Evolutionary conservation across 2,888 invertebrate species (phyloP), one percentile per base, ranked within the genome.

Genomic region (Hoplodrina blanda): DNA sequence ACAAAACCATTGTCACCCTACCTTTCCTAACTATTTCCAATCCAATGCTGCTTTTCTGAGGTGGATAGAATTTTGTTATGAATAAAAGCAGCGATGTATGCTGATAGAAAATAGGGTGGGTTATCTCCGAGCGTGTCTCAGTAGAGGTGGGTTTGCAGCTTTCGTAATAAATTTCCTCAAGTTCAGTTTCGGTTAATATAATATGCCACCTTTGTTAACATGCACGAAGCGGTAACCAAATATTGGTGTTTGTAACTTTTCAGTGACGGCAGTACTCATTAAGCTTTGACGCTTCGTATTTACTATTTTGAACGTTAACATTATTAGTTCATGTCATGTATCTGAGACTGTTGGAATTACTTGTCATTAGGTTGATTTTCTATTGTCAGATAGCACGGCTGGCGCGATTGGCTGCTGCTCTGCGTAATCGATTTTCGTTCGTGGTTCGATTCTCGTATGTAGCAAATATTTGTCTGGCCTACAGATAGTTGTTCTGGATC

Each of bases 181-280:
- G 91, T 92, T 89, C 87, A 87, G 90, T 89, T 90, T 89, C 84
- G 89, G 90, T 92, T 92, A 91, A 92, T 92, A 91, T 91, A 91
- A 91, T 91, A 91, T 90, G 91, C 89, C 91, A 92, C 89, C 87
- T 92, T 89, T 91, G 92, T 91, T 91, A 92, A 92, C 90, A 89
- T 87, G 90, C 87, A 80, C 85, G 84, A 73, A 67, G 76, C 84
- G 85, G 89, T 89, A 90, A 88, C 89, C 92, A 92, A 93, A 93
- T 92, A 92, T 92, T 91, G 88, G 91, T 91, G 91, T 91, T 88
- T 80, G 85, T 76, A 90, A 91, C 87, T 91, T 90, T 86, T 82
- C 84, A 72, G 82, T 78, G 82, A 77, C 84, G 84, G 80, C 64
- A 70, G 86, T 83, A 83, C 87, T 90, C 87, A 88, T 90, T 89